These are phyloP conservation scores for Minunthozetes semirufus DNA, from an alignment of 2,888 invertebrate species.

Conservation along the genomic window DNA sequence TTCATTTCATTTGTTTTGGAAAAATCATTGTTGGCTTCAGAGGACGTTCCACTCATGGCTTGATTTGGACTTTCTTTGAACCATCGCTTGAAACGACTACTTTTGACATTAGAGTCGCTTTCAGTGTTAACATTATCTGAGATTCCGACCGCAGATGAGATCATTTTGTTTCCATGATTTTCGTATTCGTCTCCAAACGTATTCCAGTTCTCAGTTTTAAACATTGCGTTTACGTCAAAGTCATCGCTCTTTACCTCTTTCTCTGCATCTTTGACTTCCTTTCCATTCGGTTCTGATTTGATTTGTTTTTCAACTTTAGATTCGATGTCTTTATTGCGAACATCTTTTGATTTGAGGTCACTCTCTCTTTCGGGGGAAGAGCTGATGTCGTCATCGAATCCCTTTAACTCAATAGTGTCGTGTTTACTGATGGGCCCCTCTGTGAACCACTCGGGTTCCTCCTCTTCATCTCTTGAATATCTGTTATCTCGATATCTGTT, in stretches of 20 bases:
- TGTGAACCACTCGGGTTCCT: slow-evolving; percentile 80
- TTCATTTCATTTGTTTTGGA: neutral
- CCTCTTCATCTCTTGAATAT: slow-evolving; percentile 50
- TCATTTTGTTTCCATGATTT: neutral
- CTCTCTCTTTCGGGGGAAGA: no score
- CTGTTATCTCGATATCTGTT: slow-evolving; percentile 21
- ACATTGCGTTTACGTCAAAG: slow-evolving; percentile 77
- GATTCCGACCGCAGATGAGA: neutral
- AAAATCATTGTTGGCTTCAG: neutral
- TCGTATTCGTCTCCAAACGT: neutral
- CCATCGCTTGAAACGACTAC: slow-evolving; percentile 56
- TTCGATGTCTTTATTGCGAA: neutral
- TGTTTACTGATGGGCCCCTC: slow-evolving; percentile 77
- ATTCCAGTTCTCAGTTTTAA: slow-evolving; percentile 60
- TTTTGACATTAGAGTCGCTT: slow-evolving; percentile 46
- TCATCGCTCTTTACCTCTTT: slow-evolving; percentile 44
- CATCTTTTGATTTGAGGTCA: slow-evolving; percentile 29
- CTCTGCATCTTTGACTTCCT: neutral
- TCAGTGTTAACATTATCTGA: neutral
- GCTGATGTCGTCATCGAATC: slow-evolving; percentile 67
- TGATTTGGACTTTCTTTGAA: slow-evolving; percentile 52
- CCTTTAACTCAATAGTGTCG: slow-evolving; percentile 86
- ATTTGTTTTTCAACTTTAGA: neutral
- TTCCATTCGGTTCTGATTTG: neutral
- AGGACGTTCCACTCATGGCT: neutral